Evolutionary conservation across 2,113 vertebrate species (phyloP).

Genomic region (Mirza zaza): DNA sequence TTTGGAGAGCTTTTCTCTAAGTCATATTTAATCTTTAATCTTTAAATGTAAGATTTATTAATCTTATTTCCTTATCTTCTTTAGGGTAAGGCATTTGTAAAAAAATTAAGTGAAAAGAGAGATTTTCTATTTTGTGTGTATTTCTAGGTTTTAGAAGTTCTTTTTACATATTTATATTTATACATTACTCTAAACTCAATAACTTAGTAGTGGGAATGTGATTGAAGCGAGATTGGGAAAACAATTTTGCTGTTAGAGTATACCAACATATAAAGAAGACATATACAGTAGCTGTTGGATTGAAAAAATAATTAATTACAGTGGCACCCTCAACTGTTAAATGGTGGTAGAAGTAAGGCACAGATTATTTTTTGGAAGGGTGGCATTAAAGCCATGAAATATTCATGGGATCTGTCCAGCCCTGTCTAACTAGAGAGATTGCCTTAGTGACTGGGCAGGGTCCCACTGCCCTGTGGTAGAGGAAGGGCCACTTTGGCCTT

Average conservation of each 20-base stretch:
- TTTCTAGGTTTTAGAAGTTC: slow-evolving; percentile 1
- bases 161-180: neutral
- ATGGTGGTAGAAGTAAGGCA: neutral
- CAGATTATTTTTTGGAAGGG: neutral
- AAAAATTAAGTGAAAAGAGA: neutral
- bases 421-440: neutral
- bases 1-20: neutral
- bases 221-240: neutral
- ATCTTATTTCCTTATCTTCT: neutral
- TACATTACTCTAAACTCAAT: neutral
- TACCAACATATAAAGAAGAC: neutral
- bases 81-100: neutral
- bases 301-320: neutral
- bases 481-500: neutral
- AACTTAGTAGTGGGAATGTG: neutral
- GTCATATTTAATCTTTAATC: slow-evolving; percentile 7
- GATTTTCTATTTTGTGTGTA: neutral
- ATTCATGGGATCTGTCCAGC: neutral
- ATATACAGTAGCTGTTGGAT: neutral
- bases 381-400: neutral
- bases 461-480: neutral
- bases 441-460: neutral
- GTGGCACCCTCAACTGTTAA: neutral
- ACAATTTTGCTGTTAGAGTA: neutral
- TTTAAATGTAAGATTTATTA: slow-evolving; percentile 18